A percentile compares a stretch with the other conserved stretches of the same genome.
Conservation (phyloP, 1,140 invertebrate genomes). For the Magallana angulata region DNA sequence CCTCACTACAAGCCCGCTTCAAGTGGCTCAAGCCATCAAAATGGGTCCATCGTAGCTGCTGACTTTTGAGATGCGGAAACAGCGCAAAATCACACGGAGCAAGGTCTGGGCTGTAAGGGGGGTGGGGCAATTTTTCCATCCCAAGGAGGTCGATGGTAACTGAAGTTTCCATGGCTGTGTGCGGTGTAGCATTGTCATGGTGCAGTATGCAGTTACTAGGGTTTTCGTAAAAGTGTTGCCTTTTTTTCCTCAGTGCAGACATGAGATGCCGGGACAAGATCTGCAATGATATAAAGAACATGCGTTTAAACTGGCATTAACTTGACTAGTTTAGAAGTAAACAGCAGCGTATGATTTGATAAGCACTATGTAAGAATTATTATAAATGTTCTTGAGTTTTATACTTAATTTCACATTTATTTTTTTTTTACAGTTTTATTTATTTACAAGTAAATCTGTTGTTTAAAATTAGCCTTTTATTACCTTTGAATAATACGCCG, state of each 20-base stretch:
- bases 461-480: background rate
- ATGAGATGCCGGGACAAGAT: background rate
- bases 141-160: background rate
- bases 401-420: background rate
- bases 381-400: background rate
- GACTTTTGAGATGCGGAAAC: background rate
- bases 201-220: background rate
- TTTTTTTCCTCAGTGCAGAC: background rate
- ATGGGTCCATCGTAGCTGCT: background rate
- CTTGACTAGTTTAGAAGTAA: background rate
- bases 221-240: background rate
- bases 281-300: background rate
- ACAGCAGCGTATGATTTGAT: background rate
- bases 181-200: background rate
- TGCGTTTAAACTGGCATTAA: no score
- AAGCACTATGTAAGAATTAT: no score
- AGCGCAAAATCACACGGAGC: background rate
- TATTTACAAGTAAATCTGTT: background rate
- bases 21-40: background rate
- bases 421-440: background rate
- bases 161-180: background rate
- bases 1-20: background rate
- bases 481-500: background rate
- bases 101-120: background rate
- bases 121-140: background rate